Percentiles rank a stretch among this genome's conserved stretches.
phyloP scores from a whole-genome alignment of 1,140 invertebrate species.

The Meloidogyne floridensis region DNA sequence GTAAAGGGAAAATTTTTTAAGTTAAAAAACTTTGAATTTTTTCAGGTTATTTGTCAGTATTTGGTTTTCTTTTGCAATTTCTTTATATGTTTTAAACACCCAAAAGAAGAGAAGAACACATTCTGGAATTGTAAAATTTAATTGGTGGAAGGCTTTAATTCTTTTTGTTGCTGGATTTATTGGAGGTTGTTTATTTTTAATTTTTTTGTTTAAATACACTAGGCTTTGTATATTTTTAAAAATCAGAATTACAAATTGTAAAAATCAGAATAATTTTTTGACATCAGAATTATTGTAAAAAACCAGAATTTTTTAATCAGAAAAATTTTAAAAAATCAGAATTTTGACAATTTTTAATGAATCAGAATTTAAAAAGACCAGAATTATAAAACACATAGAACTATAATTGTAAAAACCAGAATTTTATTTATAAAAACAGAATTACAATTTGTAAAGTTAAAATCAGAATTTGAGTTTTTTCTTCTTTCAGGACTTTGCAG shows the following conservation, averaged over 20 bases:
- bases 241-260: too few relatives aligned
- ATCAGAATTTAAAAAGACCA: too few relatives aligned
- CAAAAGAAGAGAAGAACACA: conserved; percentile 55
- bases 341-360: too few relatives aligned
- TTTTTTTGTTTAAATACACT: conserved; percentile 2
- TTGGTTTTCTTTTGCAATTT: conserved; percentile 61
- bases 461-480: background rate
- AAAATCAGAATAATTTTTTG: too few relatives aligned
- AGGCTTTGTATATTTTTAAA: too few relatives aligned
- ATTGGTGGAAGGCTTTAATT: conserved; percentile 49
- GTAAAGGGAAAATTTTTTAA: background rate
- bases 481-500: conserved; percentile 48
- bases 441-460: too few relatives aligned
- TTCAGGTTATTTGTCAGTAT: conserved; percentile 60
- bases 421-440: background rate
- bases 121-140: conserved; percentile 47
- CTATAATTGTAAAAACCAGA: too few relatives aligned
- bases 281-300: too few relatives aligned
- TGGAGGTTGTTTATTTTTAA: conserved; percentile 41
- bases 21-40: background rate
- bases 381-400: too few relatives aligned
- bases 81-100: conserved; percentile 55
- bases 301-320: too few relatives aligned
- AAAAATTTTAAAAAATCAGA: too few relatives aligned
- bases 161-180: conserved; percentile 54